Evolutionary conservation across 2,797 vertebrate genomes (phyloP).

Genomic region (Cyclopterus lumpus): DNA sequence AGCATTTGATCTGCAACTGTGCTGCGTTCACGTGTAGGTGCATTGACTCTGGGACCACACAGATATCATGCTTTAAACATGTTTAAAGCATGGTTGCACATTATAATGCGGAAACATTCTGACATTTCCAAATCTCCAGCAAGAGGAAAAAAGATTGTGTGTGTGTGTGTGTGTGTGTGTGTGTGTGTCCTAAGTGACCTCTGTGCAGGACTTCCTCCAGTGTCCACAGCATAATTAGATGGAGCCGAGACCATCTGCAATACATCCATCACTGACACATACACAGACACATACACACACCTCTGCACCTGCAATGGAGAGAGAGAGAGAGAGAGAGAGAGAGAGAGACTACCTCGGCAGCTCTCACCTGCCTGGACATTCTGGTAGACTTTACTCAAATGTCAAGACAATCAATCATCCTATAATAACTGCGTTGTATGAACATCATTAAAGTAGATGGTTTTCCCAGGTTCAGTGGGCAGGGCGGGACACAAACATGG

Average conservation of each 20-base stretch:
- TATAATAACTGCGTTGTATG: constrained; percentile 32
- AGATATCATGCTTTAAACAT: neutral
- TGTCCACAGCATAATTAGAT: constrained; percentile 79
- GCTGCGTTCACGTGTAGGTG: neutral
- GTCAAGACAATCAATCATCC: constrained; percentile 58
- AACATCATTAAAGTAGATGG: constrained; percentile 27
- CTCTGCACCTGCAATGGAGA: constrained; percentile 54
- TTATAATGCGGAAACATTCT: neutral
- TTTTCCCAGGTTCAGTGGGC: constrained; percentile 38
- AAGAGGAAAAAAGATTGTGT: constrained; percentile 1
- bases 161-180: constrained; percentile 25
- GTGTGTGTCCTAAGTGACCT: constrained; percentile 67
- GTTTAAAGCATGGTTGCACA: neutral
- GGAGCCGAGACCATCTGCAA: constrained; percentile 77
- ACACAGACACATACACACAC: constrained; percentile 30
- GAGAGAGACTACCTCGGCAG: constrained; percentile 36
- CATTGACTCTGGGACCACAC: neutral
- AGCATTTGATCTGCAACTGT: neutral
- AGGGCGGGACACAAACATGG: constrained; percentile 27
- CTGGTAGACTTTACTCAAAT: constrained; percentile 50
- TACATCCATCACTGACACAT: constrained; percentile 78
- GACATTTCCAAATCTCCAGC: neutral
- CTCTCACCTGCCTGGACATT: constrained; percentile 23
- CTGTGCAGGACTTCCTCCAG: constrained; percentile 70
- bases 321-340: constrained; percentile 28